These are phyloP conservation scores for Shinisaurus crocodilurus DNA, from an alignment of 2,113 vertebrate genomes.

Conservation along the genomic window DNA sequence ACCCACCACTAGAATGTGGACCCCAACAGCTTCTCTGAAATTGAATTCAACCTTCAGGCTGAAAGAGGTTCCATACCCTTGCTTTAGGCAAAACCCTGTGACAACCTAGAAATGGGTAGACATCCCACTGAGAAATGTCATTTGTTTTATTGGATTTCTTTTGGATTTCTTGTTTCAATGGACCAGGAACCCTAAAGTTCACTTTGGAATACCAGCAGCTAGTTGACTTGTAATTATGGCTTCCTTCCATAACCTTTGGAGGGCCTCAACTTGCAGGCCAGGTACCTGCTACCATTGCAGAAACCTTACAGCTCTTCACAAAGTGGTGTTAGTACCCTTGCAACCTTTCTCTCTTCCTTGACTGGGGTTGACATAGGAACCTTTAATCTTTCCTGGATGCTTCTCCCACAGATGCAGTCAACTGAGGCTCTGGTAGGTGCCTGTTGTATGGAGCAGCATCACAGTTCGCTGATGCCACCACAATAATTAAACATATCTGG, in stretches of 20 bases:
- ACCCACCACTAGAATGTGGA: no score
- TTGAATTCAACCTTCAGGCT: no score
- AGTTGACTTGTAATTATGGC: not conserved
- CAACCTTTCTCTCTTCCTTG: not conserved
- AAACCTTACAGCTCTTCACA: not conserved
- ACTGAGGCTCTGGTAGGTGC: not conserved
- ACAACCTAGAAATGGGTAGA: not conserved
- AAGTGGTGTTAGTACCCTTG: not conserved
- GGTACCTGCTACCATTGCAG: not conserved
- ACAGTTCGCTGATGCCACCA: not conserved
- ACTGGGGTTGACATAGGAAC: not conserved
- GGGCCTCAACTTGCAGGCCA: not conserved
- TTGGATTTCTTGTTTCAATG: not conserved
- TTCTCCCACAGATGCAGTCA: not conserved
- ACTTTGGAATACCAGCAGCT: not conserved
- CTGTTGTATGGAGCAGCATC: not conserved
- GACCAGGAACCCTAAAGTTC: not conserved
- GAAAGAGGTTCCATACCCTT: no score
- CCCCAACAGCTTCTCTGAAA: no score
- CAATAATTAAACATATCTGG: not conserved
- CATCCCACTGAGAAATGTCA: not conserved
- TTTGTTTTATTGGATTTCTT: not conserved
- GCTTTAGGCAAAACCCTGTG: not conserved
- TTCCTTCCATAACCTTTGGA: not conserved
- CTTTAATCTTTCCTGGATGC: not conserved